Percentiles rank a stretch among this genome's conserved stretches.
Evolutionary conservation across 1,140 invertebrate genomes (phyloP).

Genomic region (Hylyphantes graminicola): DNA sequence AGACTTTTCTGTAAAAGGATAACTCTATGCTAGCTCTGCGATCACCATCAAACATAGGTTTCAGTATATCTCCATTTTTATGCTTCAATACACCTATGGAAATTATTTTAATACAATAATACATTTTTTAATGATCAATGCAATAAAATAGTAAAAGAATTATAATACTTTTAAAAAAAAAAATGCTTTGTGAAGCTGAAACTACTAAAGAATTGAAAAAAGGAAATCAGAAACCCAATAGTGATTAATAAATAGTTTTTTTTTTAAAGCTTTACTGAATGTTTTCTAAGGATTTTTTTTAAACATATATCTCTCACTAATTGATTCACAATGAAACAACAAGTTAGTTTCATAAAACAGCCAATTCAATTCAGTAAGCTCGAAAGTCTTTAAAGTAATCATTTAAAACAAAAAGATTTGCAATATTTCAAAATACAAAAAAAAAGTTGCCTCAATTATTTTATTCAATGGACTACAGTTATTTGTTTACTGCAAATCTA

Average conservation of each 20-base stretch:
- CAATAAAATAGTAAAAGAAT: neutral
- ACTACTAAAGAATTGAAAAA: neutral
- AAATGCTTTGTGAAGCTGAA: neutral
- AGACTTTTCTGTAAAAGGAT: conserved; percentile 55
- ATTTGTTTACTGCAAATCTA: neutral
- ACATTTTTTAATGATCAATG: neutral
- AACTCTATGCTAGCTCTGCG: conserved; percentile 36
- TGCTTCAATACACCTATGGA: conserved; percentile 44
- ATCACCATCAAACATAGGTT: conserved; percentile 48
- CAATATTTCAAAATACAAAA: neutral
- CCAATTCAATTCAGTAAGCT: neutral
- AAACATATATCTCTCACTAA: neutral
- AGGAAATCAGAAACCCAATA: neutral
- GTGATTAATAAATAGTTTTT: neutral
- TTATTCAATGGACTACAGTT: neutral
- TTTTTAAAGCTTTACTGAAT: neutral
- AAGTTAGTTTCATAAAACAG: neutral
- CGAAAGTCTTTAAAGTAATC: neutral
- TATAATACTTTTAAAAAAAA: neutral
- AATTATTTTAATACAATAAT: neutral
- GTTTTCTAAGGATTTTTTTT: neutral
- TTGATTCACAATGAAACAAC: neutral
- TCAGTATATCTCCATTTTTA: conserved; percentile 56
- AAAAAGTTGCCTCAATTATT: neutral
- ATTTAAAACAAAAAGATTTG: neutral